These are phyloP conservation scores for Dione vanillae DNA, from an alignment of 2,888 invertebrate genomes.

Conservation along the genomic window DNA sequence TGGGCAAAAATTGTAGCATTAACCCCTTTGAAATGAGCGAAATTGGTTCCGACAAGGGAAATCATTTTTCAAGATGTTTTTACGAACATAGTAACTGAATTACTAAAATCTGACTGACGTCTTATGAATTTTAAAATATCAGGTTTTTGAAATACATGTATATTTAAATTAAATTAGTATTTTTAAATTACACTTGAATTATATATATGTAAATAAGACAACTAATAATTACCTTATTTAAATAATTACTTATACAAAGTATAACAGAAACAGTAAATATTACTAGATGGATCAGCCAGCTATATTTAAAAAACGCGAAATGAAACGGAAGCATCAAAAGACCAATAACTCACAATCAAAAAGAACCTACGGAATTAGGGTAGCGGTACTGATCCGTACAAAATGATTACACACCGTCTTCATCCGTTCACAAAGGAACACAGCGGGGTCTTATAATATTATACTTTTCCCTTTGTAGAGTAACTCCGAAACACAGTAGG, in stretches of 20 bases:
- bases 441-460: constrained; percentile 83
- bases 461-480: constrained; percentile 80
- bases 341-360: constrained; percentile 81
- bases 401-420: constrained; percentile 82
- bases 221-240: no score
- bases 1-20: constrained; percentile 81
- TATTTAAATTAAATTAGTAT: not conserved
- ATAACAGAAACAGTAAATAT: constrained; percentile 12
- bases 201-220: no score
- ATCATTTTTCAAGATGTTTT: constrained; percentile 61
- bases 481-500: constrained; percentile 78
- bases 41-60: constrained; percentile 70
- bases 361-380: constrained; percentile 78
- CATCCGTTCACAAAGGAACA: constrained; percentile 79
- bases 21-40: constrained; percentile 79
- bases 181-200: not conserved
- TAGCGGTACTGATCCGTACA: constrained; percentile 79
- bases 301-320: constrained; percentile 47
- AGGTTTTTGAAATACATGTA: no score
- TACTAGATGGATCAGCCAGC: not conserved
- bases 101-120: constrained; percentile 16
- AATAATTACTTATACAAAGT: not conserved
- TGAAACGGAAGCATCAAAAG: constrained; percentile 74
- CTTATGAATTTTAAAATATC: constrained; percentile 42
- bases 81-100: constrained; percentile 40